A percentile compares a stretch with the other conserved stretches of the same genome.
These are phyloP conservation scores for Diabrotica undecimpunctata DNA, from an alignment of 1,140 invertebrate species.

Conservation along the genomic window DNA sequence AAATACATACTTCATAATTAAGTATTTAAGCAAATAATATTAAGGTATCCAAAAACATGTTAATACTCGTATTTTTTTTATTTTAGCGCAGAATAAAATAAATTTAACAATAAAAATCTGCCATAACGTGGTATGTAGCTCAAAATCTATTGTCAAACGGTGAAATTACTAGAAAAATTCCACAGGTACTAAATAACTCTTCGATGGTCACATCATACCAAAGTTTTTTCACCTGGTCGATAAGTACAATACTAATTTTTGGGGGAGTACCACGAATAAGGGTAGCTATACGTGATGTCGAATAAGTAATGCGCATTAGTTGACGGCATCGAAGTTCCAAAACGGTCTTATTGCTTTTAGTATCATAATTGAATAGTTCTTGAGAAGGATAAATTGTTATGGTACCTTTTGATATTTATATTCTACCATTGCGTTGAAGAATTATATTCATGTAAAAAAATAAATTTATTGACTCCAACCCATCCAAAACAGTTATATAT, in stretches of 20 bases:
- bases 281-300: slow-evolving; percentile 18
- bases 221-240: slow-evolving; percentile 21
- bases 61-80: too few species aligned
- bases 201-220: slow-evolving; percentile 3
- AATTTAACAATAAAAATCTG: too few species aligned
- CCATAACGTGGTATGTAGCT: not conserved
- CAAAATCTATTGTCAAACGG: not conserved
- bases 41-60: too few species aligned
- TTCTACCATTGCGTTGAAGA: not conserved
- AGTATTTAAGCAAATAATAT: too few species aligned
- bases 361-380: slow-evolving; percentile 8
- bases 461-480: too few species aligned
- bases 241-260: slow-evolving; percentile 17
- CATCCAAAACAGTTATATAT: too few species aligned
- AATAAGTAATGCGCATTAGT: slow-evolving; percentile 20
- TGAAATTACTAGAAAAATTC: slow-evolving; percentile 18
- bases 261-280: slow-evolving; percentile 10
- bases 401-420: not conserved
- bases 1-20: too few species aligned
- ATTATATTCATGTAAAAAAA: too few species aligned
- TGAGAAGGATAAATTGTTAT: slow-evolving; percentile 24
- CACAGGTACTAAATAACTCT: slow-evolving; percentile 6
- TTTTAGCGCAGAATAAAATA: too few species aligned
- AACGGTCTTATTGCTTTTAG: slow-evolving; percentile 16
- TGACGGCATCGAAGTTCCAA: slow-evolving; percentile 15